These are phyloP conservation scores for Entomyzon cyanotis DNA, from an alignment of 2,113 vertebrate genomes.

Conservation along the genomic window DNA sequence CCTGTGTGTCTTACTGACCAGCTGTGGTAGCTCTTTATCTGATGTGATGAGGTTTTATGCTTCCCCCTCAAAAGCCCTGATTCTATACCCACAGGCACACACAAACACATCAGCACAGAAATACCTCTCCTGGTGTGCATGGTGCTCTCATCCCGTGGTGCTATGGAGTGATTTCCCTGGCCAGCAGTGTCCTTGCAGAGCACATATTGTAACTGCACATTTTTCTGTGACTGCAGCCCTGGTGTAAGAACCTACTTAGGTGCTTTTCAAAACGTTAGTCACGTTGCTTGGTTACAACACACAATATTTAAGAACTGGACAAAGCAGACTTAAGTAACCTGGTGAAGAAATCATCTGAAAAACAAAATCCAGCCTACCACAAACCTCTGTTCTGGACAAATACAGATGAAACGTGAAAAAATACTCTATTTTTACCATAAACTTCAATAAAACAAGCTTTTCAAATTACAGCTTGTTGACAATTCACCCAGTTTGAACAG, in stretches of 20 bases:
- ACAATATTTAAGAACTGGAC: neutral
- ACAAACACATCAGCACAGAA: neutral
- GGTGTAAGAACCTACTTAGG: neutral
- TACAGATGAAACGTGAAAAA: neutral
- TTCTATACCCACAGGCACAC: neutral
- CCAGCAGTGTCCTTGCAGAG: neutral
- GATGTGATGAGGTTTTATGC: neutral
- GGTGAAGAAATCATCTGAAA: neutral
- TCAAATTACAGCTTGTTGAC: neutral
- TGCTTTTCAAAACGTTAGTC: neutral
- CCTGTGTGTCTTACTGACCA: neutral
- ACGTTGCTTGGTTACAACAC: conserved; percentile 9
- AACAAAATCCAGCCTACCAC: neutral
- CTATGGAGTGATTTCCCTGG: neutral
- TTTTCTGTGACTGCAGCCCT: neutral
- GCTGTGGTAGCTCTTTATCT: neutral
- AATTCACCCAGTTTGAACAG: neutral
- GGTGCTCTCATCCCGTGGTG: neutral
- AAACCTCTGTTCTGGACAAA: neutral
- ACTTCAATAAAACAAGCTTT: neutral
- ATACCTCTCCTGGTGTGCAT: neutral
- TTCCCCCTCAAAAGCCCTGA: neutral
- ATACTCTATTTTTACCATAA: neutral
- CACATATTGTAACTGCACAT: neutral
- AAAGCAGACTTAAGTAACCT: neutral